Conservation (phyloP, 2,113 vertebrate species). For the Regulus satrapa region DNA sequence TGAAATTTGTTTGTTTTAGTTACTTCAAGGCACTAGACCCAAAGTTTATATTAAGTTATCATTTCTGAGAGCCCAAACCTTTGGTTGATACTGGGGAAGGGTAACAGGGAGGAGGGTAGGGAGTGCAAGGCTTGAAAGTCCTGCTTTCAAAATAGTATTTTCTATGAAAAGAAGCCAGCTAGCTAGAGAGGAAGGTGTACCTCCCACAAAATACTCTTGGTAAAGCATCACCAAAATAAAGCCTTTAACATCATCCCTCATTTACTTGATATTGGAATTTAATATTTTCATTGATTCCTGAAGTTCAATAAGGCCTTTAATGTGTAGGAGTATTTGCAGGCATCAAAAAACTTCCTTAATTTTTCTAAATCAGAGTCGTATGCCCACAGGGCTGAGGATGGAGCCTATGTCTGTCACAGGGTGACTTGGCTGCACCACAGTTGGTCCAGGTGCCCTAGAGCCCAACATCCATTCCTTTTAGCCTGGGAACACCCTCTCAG, state of each 20-base stretch:
- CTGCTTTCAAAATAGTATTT: not conserved
- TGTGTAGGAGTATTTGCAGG: not conserved
- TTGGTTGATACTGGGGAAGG: accelerated
- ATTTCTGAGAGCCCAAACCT: not conserved
- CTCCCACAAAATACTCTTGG: not conserved
- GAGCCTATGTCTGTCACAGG: accelerated
- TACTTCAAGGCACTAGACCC: not conserved
- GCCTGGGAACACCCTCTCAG: not conserved
- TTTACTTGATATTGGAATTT: not conserved
- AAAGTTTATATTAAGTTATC: not conserved
- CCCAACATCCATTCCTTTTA: not conserved
- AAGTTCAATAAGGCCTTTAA: not conserved
- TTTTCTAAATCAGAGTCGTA: not conserved
- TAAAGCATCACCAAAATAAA: not conserved
- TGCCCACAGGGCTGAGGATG: not conserved
- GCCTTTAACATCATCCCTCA: not conserved
- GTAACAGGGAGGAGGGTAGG: not conserved
- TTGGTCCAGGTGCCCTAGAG: not conserved
- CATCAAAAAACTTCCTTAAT: not conserved
- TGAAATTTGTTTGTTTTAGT: not conserved
- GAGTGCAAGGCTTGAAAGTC: not conserved
- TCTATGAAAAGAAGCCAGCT: not conserved
- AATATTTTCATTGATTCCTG: not conserved
- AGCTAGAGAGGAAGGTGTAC: not conserved
- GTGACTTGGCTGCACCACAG: accelerated